phyloP scores from a whole-genome alignment of 1,140 invertebrate genomes.

The Zaprionus inermis region DNA sequence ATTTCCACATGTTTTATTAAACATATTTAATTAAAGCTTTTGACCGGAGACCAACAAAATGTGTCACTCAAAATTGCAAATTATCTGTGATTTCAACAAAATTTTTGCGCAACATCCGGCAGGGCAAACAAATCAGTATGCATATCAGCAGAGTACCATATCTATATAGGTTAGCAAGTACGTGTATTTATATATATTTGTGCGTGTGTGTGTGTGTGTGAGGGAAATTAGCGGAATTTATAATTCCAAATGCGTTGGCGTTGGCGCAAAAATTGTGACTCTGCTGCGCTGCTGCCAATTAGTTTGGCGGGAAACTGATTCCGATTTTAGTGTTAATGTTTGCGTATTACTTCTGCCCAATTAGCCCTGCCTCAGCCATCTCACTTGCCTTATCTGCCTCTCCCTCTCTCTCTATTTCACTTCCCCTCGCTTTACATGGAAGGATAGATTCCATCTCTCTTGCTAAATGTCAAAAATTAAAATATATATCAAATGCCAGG shows the following conservation, averaged over 20 bases:
- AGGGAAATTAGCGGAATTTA: slow-evolving; percentile 33
- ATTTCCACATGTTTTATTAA: background rate
- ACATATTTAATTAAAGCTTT: slow-evolving; percentile 2
- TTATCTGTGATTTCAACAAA: slow-evolving; percentile 7
- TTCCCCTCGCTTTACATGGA: background rate
- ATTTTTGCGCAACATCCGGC: background rate
- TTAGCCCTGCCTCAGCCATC: slow-evolving; percentile 54
- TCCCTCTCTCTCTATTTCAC: background rate
- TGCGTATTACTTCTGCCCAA: slow-evolving; percentile 76
- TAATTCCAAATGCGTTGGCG: slow-evolving; percentile 38
- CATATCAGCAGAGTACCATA: background rate
- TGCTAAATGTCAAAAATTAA: slow-evolving; percentile 74
- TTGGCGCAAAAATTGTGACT: slow-evolving; percentile 54
- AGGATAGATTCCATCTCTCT: slow-evolving; percentile 1
- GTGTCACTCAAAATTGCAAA: slow-evolving; percentile 6
- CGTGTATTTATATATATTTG: background rate
- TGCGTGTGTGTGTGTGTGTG: background rate
- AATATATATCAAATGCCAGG: slow-evolving; percentile 75
- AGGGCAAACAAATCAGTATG: background rate
- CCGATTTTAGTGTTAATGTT: slow-evolving; percentile 62
- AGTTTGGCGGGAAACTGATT: slow-evolving; percentile 40
- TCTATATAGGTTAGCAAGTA: slow-evolving; percentile 1
- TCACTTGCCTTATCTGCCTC: background rate
- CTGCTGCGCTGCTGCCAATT: slow-evolving; percentile 70
- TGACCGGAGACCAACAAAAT: background rate